These are phyloP conservation scores for Philereme vetulata DNA, from an alignment of 2,888 invertebrate species.

Conservation along the genomic window DNA sequence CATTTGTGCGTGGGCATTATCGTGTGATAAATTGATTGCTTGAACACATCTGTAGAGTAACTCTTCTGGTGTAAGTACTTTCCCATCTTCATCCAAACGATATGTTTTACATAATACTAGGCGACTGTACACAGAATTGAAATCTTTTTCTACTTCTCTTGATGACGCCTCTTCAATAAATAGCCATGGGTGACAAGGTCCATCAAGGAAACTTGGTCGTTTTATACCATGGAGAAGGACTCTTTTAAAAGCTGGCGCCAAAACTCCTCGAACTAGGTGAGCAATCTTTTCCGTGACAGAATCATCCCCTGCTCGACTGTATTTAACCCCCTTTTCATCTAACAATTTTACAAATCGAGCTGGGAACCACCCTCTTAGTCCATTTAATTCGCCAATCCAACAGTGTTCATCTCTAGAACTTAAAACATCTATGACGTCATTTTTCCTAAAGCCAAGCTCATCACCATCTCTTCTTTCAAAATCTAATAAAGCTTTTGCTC, in stretches of 20 bases:
- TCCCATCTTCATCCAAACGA: constrained; percentile 98
- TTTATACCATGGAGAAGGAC: constrained; percentile 98
- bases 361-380: constrained; percentile 97
- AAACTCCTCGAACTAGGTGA: constrained; percentile 96
- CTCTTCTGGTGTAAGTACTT: constrained; percentile 99
- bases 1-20: constrained; percentile 98
- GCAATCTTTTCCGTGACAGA: constrained; percentile 98
- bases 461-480: constrained; percentile 99
- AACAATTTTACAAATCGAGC: constrained; percentile 97
- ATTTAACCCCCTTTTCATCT: constrained; percentile 91
- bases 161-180: constrained; percentile 99
- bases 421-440: constrained; percentile 98
- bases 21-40: constrained; percentile 97
- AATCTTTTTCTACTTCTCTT: constrained; percentile 98
- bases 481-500: constrained; percentile 98
- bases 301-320: constrained; percentile 97
- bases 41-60: constrained; percentile 97
- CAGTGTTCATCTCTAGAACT: constrained; percentile 99
- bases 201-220: constrained; percentile 93
- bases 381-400: constrained; percentile 99
- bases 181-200: constrained; percentile 98
- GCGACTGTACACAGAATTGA: constrained; percentile 98
- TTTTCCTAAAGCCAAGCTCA: constrained; percentile 98
- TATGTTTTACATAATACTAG: constrained; percentile 99
- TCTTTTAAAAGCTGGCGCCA: constrained; percentile 96